Evolutionary conservation across 2,797 vertebrate genomes (phyloP).

Genomic region (Chelmon rostratus): DNA sequence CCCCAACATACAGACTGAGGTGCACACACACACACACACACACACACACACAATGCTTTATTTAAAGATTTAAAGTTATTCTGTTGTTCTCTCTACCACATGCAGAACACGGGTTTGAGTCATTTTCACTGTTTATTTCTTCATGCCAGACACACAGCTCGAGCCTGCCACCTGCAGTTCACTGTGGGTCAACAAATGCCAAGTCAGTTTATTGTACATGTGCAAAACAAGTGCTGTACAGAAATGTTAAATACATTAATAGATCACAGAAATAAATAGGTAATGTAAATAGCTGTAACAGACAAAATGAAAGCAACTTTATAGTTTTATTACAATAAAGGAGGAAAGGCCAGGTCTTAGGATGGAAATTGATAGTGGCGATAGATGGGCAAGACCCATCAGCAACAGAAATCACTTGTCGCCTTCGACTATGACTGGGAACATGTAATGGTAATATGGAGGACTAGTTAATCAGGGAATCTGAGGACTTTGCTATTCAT

Average conservation of each 20-base stretch:
- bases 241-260: not conserved
- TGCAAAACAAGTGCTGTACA: not conserved
- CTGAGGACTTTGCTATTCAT: no score
- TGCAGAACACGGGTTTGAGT: not conserved
- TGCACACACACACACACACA: slow-evolving; percentile 47
- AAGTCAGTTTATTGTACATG: not conserved
- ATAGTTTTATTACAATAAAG: not conserved
- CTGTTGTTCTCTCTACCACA: not conserved
- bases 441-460: no score
- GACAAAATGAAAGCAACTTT: not conserved
- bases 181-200: not conserved
- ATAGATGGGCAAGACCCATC: not conserved
- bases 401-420: no score
- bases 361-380: not conserved
- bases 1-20: slow-evolving; percentile 93
- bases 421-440: no score
- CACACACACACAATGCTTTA: slow-evolving; percentile 5
- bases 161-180: slow-evolving; percentile 45
- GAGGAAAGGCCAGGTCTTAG: not conserved
- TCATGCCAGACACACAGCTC: not conserved
- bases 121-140: not conserved
- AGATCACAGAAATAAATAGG: not conserved
- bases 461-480: no score
- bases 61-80: not conserved
- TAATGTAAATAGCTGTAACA: not conserved